Conservation (phyloP, 2,113 vertebrate genomes). For the Cinclus cinclus region DNA sequence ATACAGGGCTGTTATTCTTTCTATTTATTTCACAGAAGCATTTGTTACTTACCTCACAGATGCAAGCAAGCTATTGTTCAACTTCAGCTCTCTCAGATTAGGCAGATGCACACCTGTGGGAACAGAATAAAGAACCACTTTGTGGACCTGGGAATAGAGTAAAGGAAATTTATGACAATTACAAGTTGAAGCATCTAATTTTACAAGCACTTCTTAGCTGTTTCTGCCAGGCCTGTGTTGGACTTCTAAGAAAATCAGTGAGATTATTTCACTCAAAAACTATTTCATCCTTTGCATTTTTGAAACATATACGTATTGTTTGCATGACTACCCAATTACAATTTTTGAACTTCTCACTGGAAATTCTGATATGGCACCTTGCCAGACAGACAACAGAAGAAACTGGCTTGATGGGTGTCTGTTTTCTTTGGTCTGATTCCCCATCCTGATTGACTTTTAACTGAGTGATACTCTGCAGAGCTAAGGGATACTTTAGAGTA, state of each 20-base stretch:
- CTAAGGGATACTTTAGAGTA: neutral
- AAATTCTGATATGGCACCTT: neutral
- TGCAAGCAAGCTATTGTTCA: constrained; percentile 87
- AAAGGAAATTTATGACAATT: neutral
- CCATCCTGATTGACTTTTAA: neutral
- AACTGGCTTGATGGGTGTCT: neutral
- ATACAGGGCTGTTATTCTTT: neutral
- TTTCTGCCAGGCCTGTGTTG: neutral
- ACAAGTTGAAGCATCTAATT: neutral
- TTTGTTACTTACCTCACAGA: constrained; percentile 85
- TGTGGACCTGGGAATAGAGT: neutral
- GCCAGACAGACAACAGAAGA: neutral
- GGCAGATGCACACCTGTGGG: constrained; percentile 86
- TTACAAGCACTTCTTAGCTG: neutral
- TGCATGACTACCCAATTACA: neutral
- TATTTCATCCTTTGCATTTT: constrained; percentile 1
- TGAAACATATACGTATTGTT: neutral
- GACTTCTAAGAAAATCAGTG: neutral
- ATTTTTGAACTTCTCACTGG: neutral
- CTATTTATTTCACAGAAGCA: neutral
- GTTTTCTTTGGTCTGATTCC: neutral
- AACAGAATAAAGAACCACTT: neutral
- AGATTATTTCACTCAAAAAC: neutral
- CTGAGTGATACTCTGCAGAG: neutral
- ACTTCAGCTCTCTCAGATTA: constrained; percentile 85